Evolutionary conservation across 2,797 vertebrate genomes (phyloP).

Genomic region (Chloroceryle inda): DNA sequence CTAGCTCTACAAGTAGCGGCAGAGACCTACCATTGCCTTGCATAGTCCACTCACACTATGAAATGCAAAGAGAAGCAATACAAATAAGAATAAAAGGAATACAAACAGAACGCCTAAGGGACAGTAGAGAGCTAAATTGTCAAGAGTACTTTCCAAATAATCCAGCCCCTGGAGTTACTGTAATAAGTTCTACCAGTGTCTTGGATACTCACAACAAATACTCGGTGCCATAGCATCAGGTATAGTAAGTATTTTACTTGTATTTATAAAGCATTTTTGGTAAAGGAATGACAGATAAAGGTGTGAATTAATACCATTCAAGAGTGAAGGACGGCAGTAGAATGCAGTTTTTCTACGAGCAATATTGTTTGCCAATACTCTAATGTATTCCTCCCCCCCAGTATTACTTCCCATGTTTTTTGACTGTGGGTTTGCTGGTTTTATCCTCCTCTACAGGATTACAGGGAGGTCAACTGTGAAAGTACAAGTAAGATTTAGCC

Average conservation of each 20-base stretch:
- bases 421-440: neutral
- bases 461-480: slow-evolving; percentile 54
- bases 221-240: neutral
- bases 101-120: neutral
- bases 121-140: neutral
- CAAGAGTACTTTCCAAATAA: neutral
- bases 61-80: neutral
- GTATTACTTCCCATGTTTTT: neutral
- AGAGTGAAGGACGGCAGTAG: neutral
- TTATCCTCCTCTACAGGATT: neutral
- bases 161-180: neutral
- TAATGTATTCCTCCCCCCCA: neutral
- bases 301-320: neutral
- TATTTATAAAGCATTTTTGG: neutral
- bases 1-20: neutral
- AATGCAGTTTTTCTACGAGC: neutral
- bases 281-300: neutral
- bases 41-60: neutral
- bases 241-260: neutral
- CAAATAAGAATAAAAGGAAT: neutral
- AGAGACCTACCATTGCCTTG: neutral
- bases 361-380: neutral
- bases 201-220: neutral
- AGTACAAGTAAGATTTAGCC: slow-evolving; percentile 35
- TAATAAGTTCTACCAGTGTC: neutral